Base-by-base conservation (phyloP, 1,140 invertebrate genomes). In the Teleogryllus occipitalis region DNA sequence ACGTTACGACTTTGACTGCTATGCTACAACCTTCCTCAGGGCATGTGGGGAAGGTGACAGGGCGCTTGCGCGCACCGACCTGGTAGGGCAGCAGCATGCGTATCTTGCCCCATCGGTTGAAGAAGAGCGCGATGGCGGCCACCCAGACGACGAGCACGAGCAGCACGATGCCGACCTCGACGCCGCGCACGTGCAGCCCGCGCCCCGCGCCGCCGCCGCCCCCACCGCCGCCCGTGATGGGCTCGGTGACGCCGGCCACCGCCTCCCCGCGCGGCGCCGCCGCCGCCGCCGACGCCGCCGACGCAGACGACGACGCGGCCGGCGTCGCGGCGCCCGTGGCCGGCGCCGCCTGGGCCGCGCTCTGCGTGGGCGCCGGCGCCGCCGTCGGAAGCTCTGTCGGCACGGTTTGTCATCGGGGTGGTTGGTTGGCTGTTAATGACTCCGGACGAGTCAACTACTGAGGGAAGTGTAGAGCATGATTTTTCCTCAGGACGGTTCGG, bases 31-130 rank as follows among this genome's bases (percentile, higher is more conserved):
- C n/a, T n/a, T n/a, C n/a, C n/a, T n/a, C n/a, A n/a, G n/a, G n/a
- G n/a, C n/a, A n/a, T n/a, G n/a, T n/a, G n/a, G n/a, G n/a, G n/a
- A n/a, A n/a, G n/a, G n/a, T n/a, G n/a, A n/a, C n/a, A n/a, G n/a
- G n/a, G n/a, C n/a, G n/a, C n/a, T n/a, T 39, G 27, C 1, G 27
- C 27, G 27, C 18, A 14, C 54, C 18, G 10, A 65, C 54, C 54
- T 65, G 78, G 74, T 79, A 79, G 8, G 78, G 78, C 46, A 79
- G 78, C 27, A 79, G 73, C 78, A 79, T 79, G 46, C 96, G 89
- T 75, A 97, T 97, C 88, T 97, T 97, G 18, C 95, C 95, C 95
- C 95, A 96, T 54, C 94, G 90, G 84, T 95, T 96, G 88, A 96
- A 96, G 88, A 96, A 97, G 7, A 97, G 87, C 0, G 93, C 93